Evolutionary conservation across 2,888 invertebrate species (phyloP).

Genomic region (Drosophila villosipedis): DNA sequence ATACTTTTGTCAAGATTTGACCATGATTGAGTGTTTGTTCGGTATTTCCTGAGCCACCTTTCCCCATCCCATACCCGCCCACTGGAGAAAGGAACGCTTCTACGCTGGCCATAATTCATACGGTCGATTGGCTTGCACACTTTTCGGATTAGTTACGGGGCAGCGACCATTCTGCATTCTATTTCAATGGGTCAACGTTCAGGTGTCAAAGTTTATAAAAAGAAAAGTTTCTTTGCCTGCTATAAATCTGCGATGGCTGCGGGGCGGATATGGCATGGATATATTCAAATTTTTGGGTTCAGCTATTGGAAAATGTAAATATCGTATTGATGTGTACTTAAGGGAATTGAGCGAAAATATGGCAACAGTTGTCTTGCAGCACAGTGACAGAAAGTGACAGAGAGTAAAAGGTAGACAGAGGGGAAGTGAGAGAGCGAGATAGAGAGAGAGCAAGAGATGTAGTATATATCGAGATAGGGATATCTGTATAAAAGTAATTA

Average conservation of each 20-base stretch:
- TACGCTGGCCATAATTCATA: slow-evolving; percentile 70
- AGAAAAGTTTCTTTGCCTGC: background rate
- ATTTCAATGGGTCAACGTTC: slow-evolving; percentile 46
- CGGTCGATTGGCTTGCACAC: slow-evolving; percentile 70
- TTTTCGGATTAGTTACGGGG: slow-evolving; percentile 43
- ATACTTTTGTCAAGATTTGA: slow-evolving; percentile 74
- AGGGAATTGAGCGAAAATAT: background rate
- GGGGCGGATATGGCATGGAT: background rate
- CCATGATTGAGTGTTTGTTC: slow-evolving; percentile 74
- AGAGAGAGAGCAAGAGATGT: background rate
- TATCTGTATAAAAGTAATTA: background rate
- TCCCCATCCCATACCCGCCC: background rate
- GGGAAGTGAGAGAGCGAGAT: background rate
- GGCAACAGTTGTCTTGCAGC: background rate
- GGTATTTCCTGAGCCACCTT: background rate
- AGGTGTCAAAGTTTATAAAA: slow-evolving; percentile 49
- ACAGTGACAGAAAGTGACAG: background rate
- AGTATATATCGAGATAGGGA: background rate
- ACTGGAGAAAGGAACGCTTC: background rate
- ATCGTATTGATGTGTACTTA: slow-evolving; percentile 13
- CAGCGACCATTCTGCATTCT: slow-evolving; percentile 24
- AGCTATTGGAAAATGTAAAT: slow-evolving; percentile 23
- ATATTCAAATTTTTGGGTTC: slow-evolving; percentile 1
- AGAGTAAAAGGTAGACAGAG: background rate
- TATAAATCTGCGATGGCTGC: background rate